Evolutionary conservation across 2,113 vertebrate species (phyloP).

Genomic region (Dipodomys stephensi): DNA sequence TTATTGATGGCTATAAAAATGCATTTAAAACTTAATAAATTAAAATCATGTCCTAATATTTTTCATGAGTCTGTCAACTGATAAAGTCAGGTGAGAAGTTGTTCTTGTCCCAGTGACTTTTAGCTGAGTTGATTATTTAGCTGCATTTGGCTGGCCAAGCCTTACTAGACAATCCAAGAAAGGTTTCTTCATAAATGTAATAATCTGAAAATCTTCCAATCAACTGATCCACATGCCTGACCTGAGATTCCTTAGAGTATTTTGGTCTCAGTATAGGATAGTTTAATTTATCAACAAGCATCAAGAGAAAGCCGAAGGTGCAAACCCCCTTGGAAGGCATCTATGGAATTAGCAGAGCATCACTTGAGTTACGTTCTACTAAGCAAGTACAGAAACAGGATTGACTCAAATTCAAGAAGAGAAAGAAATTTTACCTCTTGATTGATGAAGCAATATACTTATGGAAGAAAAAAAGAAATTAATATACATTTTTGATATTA

Average conservation of each 20-base stretch:
- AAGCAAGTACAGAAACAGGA: not conserved
- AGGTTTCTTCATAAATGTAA: not conserved
- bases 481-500: not conserved
- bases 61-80: not conserved
- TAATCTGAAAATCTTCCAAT: not conserved
- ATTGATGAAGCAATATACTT: not conserved
- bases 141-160: not conserved
- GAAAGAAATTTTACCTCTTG: not conserved
- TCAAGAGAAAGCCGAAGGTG: not conserved
- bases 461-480: not conserved
- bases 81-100: not conserved
- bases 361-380: not conserved
- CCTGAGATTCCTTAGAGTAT: not conserved
- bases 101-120: not conserved
- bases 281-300: not conserved
- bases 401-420: not conserved
- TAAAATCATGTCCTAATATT: conserved; percentile 9
- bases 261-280: not conserved
- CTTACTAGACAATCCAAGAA: not conserved
- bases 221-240: not conserved
- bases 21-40: not conserved
- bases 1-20: not conserved
- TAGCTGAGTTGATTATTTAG: not conserved
- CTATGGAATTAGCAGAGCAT: not conserved
- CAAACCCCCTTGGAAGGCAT: not conserved